Conservation (phyloP, 2,113 vertebrate species). For the Heptranchias perlo region DNA sequence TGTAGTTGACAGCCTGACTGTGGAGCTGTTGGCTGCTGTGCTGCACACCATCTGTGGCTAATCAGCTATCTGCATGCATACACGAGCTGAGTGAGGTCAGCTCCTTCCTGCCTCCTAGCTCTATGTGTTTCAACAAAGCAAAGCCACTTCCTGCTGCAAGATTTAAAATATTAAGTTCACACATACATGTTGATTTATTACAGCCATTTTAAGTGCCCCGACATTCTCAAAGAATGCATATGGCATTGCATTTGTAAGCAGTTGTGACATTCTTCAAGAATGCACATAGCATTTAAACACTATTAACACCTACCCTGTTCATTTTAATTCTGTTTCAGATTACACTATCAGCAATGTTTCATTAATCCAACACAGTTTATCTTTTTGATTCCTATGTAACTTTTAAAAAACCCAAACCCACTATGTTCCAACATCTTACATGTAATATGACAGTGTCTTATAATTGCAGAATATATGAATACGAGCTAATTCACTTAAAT, state of each 20-base stretch:
- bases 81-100: conserved; percentile 43
- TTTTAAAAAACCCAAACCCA: background rate
- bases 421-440: background rate
- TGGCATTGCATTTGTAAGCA: background rate
- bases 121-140: conserved; percentile 39
- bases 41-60: conserved; percentile 59
- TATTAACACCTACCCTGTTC: background rate
- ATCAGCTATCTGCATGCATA: conserved; percentile 56
- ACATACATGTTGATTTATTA: conserved; percentile 46
- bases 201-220: conserved; percentile 44
- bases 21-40: conserved; percentile 46
- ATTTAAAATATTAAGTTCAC: conserved; percentile 45
- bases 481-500: background rate
- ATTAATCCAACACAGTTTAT: background rate
- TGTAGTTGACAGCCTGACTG: conserved; percentile 2
- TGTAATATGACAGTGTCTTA: background rate
- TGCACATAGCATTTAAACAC: background rate
- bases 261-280: background rate
- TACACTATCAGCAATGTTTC: background rate
- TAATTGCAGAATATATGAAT: background rate
- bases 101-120: conserved; percentile 63
- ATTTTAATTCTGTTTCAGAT: background rate
- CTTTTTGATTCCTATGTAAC: background rate
- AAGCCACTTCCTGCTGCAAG: conserved; percentile 75
- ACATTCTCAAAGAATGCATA: conserved; percentile 6